Evolutionary conservation across 2,113 vertebrate genomes (phyloP), one percentile per base, ranked within the genome.

Genomic region (Andinoacara biseriatus): DNA sequence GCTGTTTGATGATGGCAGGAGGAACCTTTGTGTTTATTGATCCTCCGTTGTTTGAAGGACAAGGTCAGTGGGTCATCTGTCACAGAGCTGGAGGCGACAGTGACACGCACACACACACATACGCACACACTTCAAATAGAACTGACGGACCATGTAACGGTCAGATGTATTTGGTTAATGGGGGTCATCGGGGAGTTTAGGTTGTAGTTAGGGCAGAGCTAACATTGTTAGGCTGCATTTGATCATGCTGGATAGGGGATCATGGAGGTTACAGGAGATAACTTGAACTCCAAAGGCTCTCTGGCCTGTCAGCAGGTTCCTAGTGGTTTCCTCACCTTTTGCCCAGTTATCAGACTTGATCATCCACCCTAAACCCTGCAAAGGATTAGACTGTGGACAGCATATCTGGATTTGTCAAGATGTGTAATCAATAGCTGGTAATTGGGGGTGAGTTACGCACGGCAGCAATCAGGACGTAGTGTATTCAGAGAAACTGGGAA

Each of bases 21-120:
- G 76, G 56, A 88, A 84, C 81, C 74, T 80, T 94, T 86, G 89
- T 90, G 67, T 75, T 56, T 91, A 95, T 95, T 74, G 94, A 94
- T 93, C 89, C 60, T 52, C 38, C 24, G n/a, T 79, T 87, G 84
- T 86, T 77, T 90, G 80, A 95, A 93, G 91, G 92, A 93, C 91
- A 89, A 90, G 92, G 92, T 93, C 89, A 40, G 33, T 1, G 57
- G 91, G 94, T 93, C 91, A 91, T 84, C 91, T 90, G 90, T 90
- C 92, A 89, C 88, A 24, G 65, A 63, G 87, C 86, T 49, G 63
- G 49, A 83, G 77, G 83, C 69, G 84, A 91, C 91, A 80, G 81
- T 84, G 88, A 91, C 90, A 85, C 49, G 18, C 78, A 58, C 76
- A 89, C 31, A 33, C 31, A 33, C 4, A 33, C 31, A 33, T 26